These are phyloP conservation scores for Bagarius yarrelli DNA, from an alignment of 2,113 vertebrate genomes.

Conservation along the genomic window DNA sequence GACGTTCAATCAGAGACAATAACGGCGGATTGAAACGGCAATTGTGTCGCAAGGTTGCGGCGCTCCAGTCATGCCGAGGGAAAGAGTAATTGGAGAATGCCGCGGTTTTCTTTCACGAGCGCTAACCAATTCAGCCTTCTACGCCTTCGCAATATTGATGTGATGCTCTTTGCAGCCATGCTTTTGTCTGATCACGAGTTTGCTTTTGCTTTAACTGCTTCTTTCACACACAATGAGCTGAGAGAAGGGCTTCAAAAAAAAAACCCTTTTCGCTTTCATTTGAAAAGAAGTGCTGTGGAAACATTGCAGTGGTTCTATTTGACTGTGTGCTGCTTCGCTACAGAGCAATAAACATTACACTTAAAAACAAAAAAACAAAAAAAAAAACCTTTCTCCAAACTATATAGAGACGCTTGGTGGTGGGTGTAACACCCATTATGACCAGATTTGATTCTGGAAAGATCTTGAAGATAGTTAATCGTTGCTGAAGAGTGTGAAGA, in stretches of 20 bases:
- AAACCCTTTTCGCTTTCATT: neutral
- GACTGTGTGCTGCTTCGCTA: neutral
- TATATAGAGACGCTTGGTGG: no score
- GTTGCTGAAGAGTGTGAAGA: no score
- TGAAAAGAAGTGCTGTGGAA: neutral
- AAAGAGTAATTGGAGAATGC: constrained; percentile 26
- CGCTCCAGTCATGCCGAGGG: neutral
- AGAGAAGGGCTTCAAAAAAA: neutral
- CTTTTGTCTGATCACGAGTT: neutral
- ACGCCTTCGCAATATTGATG: constrained; percentile 9
- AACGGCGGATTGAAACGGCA: neutral
- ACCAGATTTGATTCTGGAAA: no score
- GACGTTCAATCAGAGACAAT: constrained; percentile 30
- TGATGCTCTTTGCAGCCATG: constrained; percentile 2
- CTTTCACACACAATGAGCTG: constrained; percentile 16
- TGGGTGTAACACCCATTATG: no score
- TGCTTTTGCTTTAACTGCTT: constrained; percentile 3
- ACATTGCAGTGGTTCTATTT: neutral
- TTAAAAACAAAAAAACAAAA: no score
- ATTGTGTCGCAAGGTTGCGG: neutral
- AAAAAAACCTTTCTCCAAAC: no score
- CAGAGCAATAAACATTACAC: neutral
- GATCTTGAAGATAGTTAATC: no score
- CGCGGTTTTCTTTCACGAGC: neutral
- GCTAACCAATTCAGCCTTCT: constrained; percentile 26